Conservation (phyloP, 2,113 vertebrate species). For the Macrotus californicus region DNA sequence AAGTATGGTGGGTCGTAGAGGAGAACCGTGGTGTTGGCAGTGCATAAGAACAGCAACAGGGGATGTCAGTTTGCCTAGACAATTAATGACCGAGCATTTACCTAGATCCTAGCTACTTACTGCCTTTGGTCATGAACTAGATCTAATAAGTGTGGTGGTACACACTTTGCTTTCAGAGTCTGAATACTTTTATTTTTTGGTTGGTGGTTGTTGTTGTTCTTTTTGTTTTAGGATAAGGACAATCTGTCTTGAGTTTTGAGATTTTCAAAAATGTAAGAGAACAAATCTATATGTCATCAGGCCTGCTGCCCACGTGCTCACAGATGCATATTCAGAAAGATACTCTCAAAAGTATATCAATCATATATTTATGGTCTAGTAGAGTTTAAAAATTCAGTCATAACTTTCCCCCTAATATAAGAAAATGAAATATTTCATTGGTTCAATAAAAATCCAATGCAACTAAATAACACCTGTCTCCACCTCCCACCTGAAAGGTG, state of each 20-base stretch:
- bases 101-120: neutral
- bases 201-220: neutral
- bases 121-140: constrained; percentile 18
- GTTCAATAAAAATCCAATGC: constrained; percentile 43
- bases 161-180: constrained; percentile 30
- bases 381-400: neutral
- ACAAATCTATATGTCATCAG: constrained; percentile 37
- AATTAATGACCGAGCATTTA: neutral
- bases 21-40: neutral
- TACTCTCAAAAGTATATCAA: constrained; percentile 17
- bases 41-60: neutral
- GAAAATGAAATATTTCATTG: constrained; percentile 28
- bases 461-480: constrained; percentile 34
- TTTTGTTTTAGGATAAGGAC: constrained; percentile 34
- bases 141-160: neutral
- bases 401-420: constrained; percentile 32
- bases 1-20: too few relatives aligned
- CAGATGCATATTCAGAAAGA: neutral
- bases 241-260: constrained; percentile 47
- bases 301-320: constrained; percentile 33
- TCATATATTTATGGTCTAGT: neutral
- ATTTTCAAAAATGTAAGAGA: constrained; percentile 25
- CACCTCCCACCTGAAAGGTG: neutral
- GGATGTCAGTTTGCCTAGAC: constrained; percentile 22
- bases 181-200: neutral